Evolutionary conservation across 2,113 vertebrate species (phyloP), one percentile per base, ranked within the genome.

Genomic region (Choloepus hoffmanni): DNA sequence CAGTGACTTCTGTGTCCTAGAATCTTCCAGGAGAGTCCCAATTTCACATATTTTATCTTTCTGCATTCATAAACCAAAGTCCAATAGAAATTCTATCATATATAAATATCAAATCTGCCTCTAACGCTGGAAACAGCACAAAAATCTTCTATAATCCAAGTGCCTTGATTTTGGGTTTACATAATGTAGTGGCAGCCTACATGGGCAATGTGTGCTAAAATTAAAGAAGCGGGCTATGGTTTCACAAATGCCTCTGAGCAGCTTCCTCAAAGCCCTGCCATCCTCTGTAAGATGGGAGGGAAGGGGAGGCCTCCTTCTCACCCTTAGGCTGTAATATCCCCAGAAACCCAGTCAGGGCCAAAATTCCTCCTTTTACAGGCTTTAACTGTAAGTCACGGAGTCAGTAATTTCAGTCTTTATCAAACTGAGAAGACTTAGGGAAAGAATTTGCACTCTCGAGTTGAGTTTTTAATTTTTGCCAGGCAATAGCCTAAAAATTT

Each of bases 81-180:
- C n/a, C 24, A 91, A 60, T 4, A 95, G 70, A 73, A 94, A 96
- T 83, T 91, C 24, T 28, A 87, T 72, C 60, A 62, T 19, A 81
- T n/a, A 65, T 67, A 26, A 89, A 92, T 85, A 96, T 65, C 3
- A 0, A 18, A 60, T 72, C 65, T 55, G 15, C 28, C 23, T 72
- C 60, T 77, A 58, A 73, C 0, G n/a, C 24, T 60, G 45, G 79
- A 78, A 93, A 90, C 8, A 97, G 16, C 43, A 85, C 30, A 87
- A 72, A 63, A 68, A 55, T 70, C 33, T 36, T 85, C 18, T 14
- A 63, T 55, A 58, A 73, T 8, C 21, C n/a, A 96, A 83, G 45
- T 7, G 16, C 45, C 33, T 84, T 85, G 45, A 77, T 6, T 79
- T 89, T 79, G 58, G n/a, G 16, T 30, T 95, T 26, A 50, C 2